These are phyloP conservation scores for Molanna angustata DNA, from an alignment of 2,888 invertebrate species.

Conservation along the genomic window DNA sequence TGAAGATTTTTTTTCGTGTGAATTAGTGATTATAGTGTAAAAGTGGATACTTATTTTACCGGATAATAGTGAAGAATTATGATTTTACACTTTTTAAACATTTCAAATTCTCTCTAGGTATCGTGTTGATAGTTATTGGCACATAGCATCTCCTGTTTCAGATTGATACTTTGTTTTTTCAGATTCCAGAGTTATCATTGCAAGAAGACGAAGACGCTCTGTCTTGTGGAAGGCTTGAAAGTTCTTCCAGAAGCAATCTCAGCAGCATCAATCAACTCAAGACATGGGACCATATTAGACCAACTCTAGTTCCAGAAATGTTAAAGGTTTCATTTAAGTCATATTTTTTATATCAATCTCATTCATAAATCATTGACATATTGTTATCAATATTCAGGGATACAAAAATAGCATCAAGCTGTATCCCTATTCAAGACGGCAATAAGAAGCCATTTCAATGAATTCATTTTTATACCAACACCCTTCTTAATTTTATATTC, in stretches of 20 bases:
- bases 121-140: neutral
- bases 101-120: neutral
- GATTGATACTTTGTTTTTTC: too few relatives aligned
- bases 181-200: neutral
- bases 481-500: too few relatives aligned
- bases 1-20: too few relatives aligned
- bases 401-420: too few relatives aligned
- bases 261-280: slow-evolving; percentile 43
- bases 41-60: too few relatives aligned
- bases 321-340: slow-evolving; percentile 14
- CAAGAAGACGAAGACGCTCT: neutral
- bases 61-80: too few relatives aligned
- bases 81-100: neutral
- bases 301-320: neutral
- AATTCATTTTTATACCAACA: too few relatives aligned
- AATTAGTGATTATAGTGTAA: too few relatives aligned
- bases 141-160: too few relatives aligned
- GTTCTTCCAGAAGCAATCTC: neutral
- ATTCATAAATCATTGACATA: neutral
- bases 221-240: neutral
- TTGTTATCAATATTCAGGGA: too few relatives aligned
- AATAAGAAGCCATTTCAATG: too few relatives aligned
- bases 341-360: neutral
- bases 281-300: slow-evolving; percentile 47
- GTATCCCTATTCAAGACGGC: too few relatives aligned